Conservation (phyloP, 2,888 invertebrate species). For the Apamea anceps region DNA sequence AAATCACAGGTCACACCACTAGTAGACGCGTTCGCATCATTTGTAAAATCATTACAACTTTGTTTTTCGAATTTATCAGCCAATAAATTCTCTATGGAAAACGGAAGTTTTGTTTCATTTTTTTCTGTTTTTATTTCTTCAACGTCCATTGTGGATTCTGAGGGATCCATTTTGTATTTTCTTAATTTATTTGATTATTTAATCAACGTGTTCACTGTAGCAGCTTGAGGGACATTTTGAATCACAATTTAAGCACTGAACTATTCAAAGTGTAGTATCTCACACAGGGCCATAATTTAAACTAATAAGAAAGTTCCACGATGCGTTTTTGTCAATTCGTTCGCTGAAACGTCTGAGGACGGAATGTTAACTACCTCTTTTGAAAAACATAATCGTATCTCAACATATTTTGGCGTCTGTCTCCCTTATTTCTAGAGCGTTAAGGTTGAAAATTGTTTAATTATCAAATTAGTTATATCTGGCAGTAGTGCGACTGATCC, state of each 20-base stretch:
- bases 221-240: slow-evolving; percentile 67
- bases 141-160: slow-evolving; percentile 73
- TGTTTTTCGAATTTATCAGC: slow-evolving; percentile 80
- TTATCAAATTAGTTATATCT: slow-evolving; percentile 73
- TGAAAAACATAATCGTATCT: slow-evolving; percentile 81
- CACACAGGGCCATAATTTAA: slow-evolving; percentile 76
- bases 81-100: slow-evolving; percentile 85
- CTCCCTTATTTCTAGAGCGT: slow-evolving; percentile 52
- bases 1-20: slow-evolving; percentile 66
- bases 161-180: slow-evolving; percentile 58
- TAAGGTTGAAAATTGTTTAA: slow-evolving; percentile 72
- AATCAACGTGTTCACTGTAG: slow-evolving; percentile 66
- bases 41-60: slow-evolving; percentile 46
- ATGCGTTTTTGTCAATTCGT: slow-evolving; percentile 89
- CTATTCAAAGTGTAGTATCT: slow-evolving; percentile 54
- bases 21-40: slow-evolving; percentile 65
- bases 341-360: slow-evolving; percentile 82
- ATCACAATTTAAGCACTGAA: slow-evolving; percentile 60
- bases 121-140: slow-evolving; percentile 78
- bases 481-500: slow-evolving; percentile 73
- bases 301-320: slow-evolving; percentile 85
- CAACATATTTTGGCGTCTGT: slow-evolving; percentile 41
- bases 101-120: slow-evolving; percentile 80
- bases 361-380: slow-evolving; percentile 86
- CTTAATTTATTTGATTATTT: slow-evolving; percentile 37